Base-by-base conservation (phyloP, 2,888 invertebrate genomes). In the Dolomedes plantarius region DNA sequence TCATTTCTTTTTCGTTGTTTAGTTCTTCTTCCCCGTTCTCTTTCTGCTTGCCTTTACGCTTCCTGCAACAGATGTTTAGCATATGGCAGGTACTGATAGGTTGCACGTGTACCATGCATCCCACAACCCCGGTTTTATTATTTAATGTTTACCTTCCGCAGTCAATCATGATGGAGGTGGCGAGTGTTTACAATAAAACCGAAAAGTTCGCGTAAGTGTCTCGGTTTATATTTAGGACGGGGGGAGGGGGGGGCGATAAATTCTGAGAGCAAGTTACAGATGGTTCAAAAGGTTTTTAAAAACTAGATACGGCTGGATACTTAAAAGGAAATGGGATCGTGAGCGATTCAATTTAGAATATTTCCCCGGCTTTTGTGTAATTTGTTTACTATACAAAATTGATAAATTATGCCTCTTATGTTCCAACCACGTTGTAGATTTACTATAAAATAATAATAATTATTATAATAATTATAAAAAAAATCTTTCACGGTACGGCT, bases 81-180 rank as follows among this genome's bases (percentile, higher is more conserved):
- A 79, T 62, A 71, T 79, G 78, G 64, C 41, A 46, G 64, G 41
- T 41, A 69, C 28, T 2, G 69, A 69, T 27, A 68, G 32, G n/a
- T 32, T 32, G 23, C 23, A 6, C 16, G 16, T 56, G 23, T 23
- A 23, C 23, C 2, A 16, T 31, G 16, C 31, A 27, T 28, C 64
- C 36, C 27, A 11, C 36, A 62, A 39, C 50, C 6, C 29, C 39
- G 19, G 62, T 73, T 79, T 73, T 73, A 64, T 80, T 80, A 80
- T 80, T 73, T 80, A 65, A 32, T 46, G 36, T 80, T 56, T 72
- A 72, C 72, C 65, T 67, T 73, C 73, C 41, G 62, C 50, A 72
- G 73, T 67, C 73, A 46, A 46, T 67, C 73, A 28, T 36, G 65
- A 50, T 31, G 65, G 29, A 23, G 71, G 28, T 41, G 23, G 27